Conservation (phyloP, 2,113 vertebrate species). For the Plestiodon gilberti region DNA sequence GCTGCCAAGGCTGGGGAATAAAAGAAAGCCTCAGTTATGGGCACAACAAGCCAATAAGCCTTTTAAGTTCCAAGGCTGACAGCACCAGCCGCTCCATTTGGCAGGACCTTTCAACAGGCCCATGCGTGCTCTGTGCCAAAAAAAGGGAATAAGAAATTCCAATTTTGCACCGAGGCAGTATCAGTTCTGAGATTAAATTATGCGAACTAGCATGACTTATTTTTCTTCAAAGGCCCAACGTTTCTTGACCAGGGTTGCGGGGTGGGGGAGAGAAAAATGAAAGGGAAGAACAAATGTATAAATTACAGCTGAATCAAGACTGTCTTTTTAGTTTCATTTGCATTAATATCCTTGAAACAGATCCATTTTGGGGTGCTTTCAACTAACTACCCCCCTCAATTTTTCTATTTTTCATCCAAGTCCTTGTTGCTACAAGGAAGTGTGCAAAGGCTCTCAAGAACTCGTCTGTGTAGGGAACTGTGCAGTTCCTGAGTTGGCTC, state of each 20-base stretch:
- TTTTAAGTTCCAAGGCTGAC: conserved; percentile 15
- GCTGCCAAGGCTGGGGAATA: neutral
- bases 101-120: neutral
- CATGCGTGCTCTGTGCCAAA: neutral
- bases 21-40: neutral
- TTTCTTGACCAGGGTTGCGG: neutral
- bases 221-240: neutral
- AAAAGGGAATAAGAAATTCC: neutral
- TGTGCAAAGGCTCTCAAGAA: neutral
- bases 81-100: conserved; percentile 29
- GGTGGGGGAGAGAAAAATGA: neutral
- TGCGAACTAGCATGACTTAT: neutral
- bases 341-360: neutral
- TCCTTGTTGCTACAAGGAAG: neutral
- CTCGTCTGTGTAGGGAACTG: neutral
- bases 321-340: neutral
- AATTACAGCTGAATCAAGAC: neutral
- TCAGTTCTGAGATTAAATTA: neutral
- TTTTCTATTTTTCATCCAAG: neutral
- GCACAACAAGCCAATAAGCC: neutral
- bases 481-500: neutral
- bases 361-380: neutral
- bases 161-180: neutral
- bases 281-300: neutral
- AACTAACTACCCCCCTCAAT: too few species aligned